Evolutionary conservation across 2,888 invertebrate species (phyloP), one percentile per base, ranked within the genome.

Genomic region (Lobophora halterata): DNA sequence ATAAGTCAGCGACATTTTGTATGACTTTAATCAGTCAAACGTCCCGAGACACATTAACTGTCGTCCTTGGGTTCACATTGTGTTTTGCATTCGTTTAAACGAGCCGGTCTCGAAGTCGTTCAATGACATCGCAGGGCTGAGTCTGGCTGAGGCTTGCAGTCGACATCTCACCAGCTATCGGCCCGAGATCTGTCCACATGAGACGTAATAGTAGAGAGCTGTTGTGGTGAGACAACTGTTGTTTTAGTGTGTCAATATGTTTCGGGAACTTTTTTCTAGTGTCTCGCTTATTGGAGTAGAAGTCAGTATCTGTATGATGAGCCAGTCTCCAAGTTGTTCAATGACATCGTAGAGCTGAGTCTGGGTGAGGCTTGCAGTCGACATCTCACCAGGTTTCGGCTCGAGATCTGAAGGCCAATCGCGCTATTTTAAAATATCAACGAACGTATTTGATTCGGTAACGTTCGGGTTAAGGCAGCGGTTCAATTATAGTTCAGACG

Each of bases 91-190:
- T 72, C 56, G 65, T 71, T 63, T 62, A 66, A 66, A 68, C 60
- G 62, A 65, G 62, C 60, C 56, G 59, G 60, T 54, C 58, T 64
- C 53, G 60, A 77, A 78, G 75, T 71, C 78, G 77, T 75, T 76
- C 80, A 79, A 77, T 77, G 80, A 79, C 81, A 76, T 68, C 49
- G 56, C 46, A 46, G 59, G 59, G 63, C 59, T 61, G 62, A 69
- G 71, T 73, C n/a, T n/a, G n/a, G n/a, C n/a, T 76, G 72, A 72
- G 67, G 67, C 43, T 43, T 77, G 80, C 78, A 78, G 71, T 70
- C 78, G 73, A 79, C 79, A 80, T 80, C 75, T 76, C 67, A 70
- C 65, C 64, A 55, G 71, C 73, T 80, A 80, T 82, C 82, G 67
- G 64, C 51, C 62, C 52, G 57, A 61, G 76, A 80, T 79, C 79